These are phyloP conservation scores for Tylochromis polylepis DNA, from an alignment of 2,113 vertebrate species.

Conservation along the genomic window DNA sequence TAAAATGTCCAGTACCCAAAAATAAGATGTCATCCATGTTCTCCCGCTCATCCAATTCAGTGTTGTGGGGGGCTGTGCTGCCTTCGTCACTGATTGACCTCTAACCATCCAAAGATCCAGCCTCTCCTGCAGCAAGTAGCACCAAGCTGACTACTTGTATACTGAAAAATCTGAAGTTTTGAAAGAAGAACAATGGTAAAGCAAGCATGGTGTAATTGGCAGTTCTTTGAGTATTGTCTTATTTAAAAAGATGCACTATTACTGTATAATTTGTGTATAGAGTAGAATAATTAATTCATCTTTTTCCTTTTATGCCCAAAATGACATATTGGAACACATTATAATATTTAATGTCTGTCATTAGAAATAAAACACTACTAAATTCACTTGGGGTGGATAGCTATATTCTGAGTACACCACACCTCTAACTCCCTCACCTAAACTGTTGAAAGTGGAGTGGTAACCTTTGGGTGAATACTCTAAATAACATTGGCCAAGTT, in stretches of 20 bases:
- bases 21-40: background rate
- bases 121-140: background rate
- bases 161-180: background rate
- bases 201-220: background rate
- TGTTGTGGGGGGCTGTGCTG: rapidly evolving
- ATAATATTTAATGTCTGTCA: background rate
- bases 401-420: background rate
- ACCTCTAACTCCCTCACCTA: background rate
- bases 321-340: background rate
- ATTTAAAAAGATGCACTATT: background rate
- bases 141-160: background rate
- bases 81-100: background rate
- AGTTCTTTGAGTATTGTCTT: background rate
- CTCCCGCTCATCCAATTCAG: background rate
- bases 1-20: background rate
- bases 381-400: background rate
- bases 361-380: background rate
- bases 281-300: background rate
- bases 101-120: background rate
- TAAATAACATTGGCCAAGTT: background rate
- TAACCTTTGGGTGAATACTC: background rate
- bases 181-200: background rate
- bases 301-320: background rate
- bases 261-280: background rate
- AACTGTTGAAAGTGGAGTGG: background rate